These are phyloP conservation scores for Eulemur albifrons DNA, from an alignment of 2,797 vertebrate genomes.

Conservation along the genomic window DNA sequence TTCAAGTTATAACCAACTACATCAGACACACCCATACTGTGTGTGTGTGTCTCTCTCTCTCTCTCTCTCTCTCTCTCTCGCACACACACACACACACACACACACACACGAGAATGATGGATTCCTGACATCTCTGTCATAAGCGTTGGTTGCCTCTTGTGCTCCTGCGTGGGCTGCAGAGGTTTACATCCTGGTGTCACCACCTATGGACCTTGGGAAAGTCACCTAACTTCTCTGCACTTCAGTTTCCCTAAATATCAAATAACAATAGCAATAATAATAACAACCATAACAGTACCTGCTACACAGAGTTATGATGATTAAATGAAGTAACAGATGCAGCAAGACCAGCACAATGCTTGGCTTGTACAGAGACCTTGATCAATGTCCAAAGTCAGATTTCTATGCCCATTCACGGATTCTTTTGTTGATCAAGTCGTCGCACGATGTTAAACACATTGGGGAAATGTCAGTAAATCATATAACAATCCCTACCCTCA, in stretches of 20 bases:
- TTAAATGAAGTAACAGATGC: rapidly evolving
- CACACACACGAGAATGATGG: rapidly evolving
- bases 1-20: not conserved
- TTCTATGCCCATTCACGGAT: too few species aligned
- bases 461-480: not conserved
- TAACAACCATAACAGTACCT: rapidly evolving
- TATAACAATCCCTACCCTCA: not conserved
- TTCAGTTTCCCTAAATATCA: not conserved
- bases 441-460: not conserved
- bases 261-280: not conserved
- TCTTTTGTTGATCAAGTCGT: rapidly evolving
- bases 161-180: not conserved
- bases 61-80: too few species aligned
- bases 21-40: not conserved
- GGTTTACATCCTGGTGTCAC: not conserved
- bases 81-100: not conserved
- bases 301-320: rapidly evolving
- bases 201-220: not conserved
- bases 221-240: too few species aligned
- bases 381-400: not conserved
- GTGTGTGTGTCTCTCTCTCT: too few species aligned
- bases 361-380: too few species aligned
- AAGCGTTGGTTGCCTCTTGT: not conserved
- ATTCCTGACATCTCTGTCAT: not conserved
- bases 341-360: rapidly evolving